Evolutionary conservation across 2,113 vertebrate species (phyloP).

Genomic region (Paralichthys olivaceus): DNA sequence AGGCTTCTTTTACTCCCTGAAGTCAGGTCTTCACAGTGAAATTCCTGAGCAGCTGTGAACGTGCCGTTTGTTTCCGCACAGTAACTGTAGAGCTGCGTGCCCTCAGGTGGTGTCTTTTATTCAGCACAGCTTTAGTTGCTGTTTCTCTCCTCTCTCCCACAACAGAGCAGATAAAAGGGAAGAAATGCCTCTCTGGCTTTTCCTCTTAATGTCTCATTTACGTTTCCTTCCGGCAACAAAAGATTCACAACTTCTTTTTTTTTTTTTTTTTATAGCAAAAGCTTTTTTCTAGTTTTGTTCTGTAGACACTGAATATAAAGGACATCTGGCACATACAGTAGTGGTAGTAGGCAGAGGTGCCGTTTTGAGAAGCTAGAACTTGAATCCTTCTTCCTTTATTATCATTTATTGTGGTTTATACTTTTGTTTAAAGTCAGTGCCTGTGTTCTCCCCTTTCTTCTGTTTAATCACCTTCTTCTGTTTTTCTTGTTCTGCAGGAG

Average conservation of each 20-base stretch:
- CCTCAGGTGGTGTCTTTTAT: conserved; percentile 26
- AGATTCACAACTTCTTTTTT: neutral
- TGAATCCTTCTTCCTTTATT: conserved; percentile 2
- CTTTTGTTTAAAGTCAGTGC: neutral
- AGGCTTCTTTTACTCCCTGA: neutral
- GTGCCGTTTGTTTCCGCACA: conserved; percentile 10
- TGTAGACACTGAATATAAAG: neutral
- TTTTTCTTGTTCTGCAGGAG: conserved; percentile 78
- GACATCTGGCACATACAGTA: neutral
- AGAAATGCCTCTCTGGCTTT: conserved; percentile 1
- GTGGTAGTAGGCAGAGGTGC: neutral
- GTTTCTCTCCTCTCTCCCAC: conserved; percentile 21
- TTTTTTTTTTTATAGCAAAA: neutral
- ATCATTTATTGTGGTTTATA: neutral
- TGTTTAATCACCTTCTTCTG: neutral
- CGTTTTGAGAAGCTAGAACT: no score
- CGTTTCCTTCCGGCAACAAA: neutral
- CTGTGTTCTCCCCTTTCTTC: neutral
- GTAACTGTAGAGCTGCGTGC: neutral
- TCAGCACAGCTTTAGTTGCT: neutral
- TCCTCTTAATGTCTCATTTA: conserved; percentile 12
- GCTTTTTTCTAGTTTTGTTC: neutral
- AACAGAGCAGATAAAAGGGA: conserved; percentile 33
- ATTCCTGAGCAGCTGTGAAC: conserved; percentile 48
- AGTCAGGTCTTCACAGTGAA: conserved; percentile 8